Percentiles rank a stretch among this genome's conserved stretches.
Evolutionary conservation across 2,113 vertebrate genomes (phyloP).

Genomic region (Tetrao urogallus): DNA sequence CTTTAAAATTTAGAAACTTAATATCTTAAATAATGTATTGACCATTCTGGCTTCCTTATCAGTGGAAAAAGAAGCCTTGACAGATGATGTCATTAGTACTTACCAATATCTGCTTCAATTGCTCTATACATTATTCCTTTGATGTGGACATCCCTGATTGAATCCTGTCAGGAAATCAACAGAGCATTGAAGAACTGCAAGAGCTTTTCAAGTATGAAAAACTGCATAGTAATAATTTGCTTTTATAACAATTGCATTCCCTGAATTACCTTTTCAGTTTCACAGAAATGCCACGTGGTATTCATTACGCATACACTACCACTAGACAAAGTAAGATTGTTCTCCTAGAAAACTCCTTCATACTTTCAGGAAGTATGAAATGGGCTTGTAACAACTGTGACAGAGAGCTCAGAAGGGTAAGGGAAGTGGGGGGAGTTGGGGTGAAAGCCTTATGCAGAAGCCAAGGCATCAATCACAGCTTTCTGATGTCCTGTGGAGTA

Average conservation of each 20-base stretch:
- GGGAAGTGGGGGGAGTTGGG: neutral
- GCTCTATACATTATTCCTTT: slow-evolving; percentile 97
- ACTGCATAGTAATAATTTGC: neutral
- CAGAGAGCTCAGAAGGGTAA: neutral
- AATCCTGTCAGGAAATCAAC: slow-evolving; percentile 82
- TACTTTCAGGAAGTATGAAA: neutral
- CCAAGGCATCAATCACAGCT: neutral
- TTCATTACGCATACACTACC: neutral
- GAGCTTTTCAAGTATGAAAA: neutral
- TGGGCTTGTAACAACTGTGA: neutral
- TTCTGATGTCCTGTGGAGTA: slow-evolving; percentile 4
- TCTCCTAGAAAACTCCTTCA: neutral
- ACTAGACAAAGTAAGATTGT: neutral
- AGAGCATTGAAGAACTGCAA: neutral
- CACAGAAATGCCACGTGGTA: neutral
- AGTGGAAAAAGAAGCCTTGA: neutral
- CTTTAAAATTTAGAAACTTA: neutral
- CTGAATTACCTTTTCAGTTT: neutral
- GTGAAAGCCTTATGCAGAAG: neutral
- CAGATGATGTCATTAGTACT: neutral
- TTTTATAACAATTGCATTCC: neutral
- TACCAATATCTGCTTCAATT: slow-evolving; percentile 96
- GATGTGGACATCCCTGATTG: slow-evolving; percentile 95
- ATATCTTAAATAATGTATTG: neutral
- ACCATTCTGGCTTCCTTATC: no score